phyloP scores from a whole-genome alignment of 1,140 invertebrate species.

The Eumaeus atala region DNA sequence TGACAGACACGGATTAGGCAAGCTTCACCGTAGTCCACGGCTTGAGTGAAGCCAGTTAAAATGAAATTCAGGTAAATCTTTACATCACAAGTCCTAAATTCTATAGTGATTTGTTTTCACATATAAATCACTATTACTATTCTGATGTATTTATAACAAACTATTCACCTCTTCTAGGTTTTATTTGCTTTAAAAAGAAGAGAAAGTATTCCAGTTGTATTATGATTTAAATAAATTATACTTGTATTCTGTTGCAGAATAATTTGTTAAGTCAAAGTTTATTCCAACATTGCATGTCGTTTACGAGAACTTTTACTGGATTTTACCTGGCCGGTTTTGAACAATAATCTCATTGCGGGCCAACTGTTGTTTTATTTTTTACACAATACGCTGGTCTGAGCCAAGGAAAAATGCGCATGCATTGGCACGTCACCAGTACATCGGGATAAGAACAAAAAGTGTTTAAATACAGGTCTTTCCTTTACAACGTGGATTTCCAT shows the following conservation, averaged over 20 bases:
- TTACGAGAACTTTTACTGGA: neutral
- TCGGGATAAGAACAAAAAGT: slow-evolving; percentile 1
- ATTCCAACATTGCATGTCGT: neutral
- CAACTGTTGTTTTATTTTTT: slow-evolving; percentile 4
- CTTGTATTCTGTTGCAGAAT: neutral
- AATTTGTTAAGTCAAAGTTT: neutral
- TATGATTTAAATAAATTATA: neutral
- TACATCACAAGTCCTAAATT: no score
- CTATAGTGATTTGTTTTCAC: no score
- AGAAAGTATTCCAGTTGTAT: neutral
- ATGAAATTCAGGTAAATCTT: no score
- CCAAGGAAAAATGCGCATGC: slow-evolving; percentile 6
- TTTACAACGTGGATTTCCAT: no score
- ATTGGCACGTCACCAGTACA: slow-evolving; percentile 8
- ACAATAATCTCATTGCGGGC: neutral
- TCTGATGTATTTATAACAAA: neutral
- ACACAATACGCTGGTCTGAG: neutral
- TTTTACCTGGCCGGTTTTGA: neutral
- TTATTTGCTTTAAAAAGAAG: no score
- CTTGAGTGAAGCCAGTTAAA: no score
- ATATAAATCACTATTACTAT: no score
- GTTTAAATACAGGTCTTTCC: neutral
- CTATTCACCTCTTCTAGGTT: no score
- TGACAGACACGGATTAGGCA: no score
- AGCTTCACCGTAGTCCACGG: no score